Base-by-base conservation (phyloP, 1,140 invertebrate genomes). In the Gryon sp. region DNA sequence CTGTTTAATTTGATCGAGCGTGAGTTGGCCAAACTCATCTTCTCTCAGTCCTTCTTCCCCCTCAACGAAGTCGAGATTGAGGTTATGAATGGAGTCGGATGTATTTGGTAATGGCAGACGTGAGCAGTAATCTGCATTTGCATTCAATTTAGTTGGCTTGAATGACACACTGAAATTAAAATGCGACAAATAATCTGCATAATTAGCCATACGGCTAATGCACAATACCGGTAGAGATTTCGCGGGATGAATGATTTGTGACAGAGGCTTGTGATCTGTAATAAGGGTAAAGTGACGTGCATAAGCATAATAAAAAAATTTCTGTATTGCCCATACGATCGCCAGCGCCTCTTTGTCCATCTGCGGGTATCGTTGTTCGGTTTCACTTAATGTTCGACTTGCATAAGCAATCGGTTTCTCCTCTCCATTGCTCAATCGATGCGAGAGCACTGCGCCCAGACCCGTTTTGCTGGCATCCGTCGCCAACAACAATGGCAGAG, bases 331-430 rank as follows among this genome's bases (percentile, higher is more conserved):
- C 34, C 34, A 38, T 16, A 38, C 15, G 8, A 38, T 83, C 2
- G 85, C 86, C 6, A 90, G 59, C 0, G 85, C 87, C 70, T 92
- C 88, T 59, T 86, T 89, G 30, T 90, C 86, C 11, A 90, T 87
- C 66, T 90, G 86, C 0, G 81, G 66, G 30, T 63, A 63, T 1
- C 24, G 12, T 40, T 53, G 50, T n/a, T 53, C 50, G 5, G 50
- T 53, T 7, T 16, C 11, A 6, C n/a, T 24, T 34, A 53, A 81
- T 18, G 46, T 50, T n/a, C 22, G n/a, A 12, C 46, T 50, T 3
- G 46, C 46, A 20, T 34, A 50, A 8, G 46, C 46, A 34, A 50
- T 50, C 4, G 46, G 46, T n/a, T 28, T 8, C 34, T 34, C 46
- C 11, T 19, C 2, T 19, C 46, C 46, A 19, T 50, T 34, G 8